Percentiles rank a stretch among this genome's conserved stretches.
Evolutionary conservation across 1,140 invertebrate genomes (phyloP).

Genomic region (Coenobita brevimanus): DNA sequence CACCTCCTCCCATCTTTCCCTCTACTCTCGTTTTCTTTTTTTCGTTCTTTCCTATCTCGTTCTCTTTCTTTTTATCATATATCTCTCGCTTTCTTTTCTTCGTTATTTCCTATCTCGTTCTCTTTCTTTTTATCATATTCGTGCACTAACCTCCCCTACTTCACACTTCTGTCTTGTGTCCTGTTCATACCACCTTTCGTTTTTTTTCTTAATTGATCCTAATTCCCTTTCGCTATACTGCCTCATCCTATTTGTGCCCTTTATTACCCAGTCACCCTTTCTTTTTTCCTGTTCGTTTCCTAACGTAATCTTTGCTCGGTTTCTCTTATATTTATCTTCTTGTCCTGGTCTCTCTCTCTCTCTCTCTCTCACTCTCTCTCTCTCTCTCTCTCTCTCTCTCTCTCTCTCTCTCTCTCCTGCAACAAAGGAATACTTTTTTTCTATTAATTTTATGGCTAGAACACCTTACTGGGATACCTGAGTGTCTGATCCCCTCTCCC

Average conservation of each 20-base stretch:
- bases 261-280: constrained; percentile 6
- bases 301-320: not conserved
- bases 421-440: not conserved
- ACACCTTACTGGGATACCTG: no score
- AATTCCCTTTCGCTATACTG: not conserved
- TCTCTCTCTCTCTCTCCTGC: constrained; percentile 11
- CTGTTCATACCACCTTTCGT: not conserved
- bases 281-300: not conserved
- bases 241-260: not conserved
- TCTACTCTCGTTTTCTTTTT: not conserved
- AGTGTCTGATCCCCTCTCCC: no score
- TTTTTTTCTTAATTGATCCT: not conserved
- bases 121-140: not conserved
- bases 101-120: not conserved
- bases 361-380: constrained; percentile 16
- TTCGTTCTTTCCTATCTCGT: not conserved
- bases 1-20: not conserved
- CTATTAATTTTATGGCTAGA: not conserved
- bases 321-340: not conserved
- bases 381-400: constrained; percentile 22
- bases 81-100: no score
- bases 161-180: not conserved
- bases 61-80: not conserved
- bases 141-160: not conserved
- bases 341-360: not conserved